Conservation (phyloP, 2,888 invertebrate genomes). For the Tetranychus piercei region DNA sequence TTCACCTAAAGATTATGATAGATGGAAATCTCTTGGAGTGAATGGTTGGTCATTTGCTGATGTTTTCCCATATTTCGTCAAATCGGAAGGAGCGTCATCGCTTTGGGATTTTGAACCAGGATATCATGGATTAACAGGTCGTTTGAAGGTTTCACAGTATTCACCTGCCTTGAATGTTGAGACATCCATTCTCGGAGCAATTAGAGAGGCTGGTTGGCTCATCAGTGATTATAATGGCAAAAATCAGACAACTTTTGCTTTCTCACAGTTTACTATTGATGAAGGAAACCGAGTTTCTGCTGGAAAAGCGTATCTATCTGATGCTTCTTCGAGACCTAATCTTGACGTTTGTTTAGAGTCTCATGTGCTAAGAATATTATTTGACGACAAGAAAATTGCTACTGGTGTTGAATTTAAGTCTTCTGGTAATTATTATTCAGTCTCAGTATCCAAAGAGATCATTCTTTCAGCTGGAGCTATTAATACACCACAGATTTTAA, state of each 20-base stretch:
- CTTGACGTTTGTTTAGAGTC: background rate
- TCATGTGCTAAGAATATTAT: background rate
- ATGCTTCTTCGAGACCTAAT: background rate
- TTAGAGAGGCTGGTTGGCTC: background rate
- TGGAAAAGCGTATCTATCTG: background rate
- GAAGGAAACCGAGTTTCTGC: background rate
- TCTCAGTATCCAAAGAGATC: background rate
- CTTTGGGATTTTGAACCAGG: constrained; percentile 15
- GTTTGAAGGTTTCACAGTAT: background rate
- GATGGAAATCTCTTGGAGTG: constrained; percentile 68
- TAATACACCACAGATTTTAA: constrained; percentile 2
- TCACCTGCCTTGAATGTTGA: background rate
- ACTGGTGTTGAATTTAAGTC: background rate
- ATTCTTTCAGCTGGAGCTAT: constrained; percentile 3
- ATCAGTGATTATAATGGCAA: background rate
- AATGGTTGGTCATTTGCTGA: constrained; percentile 69
- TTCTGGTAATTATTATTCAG: background rate
- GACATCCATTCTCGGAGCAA: background rate
- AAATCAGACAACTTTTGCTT: background rate
- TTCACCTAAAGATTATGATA: constrained; percentile 63
- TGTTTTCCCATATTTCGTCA: constrained; percentile 57
- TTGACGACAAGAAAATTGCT: constrained; percentile 1
- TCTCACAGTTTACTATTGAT: background rate
- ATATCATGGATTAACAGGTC: constrained; percentile 2
- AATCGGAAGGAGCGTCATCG: constrained; percentile 33